Base-by-base conservation (phyloP, 2,888 invertebrate species). In the Euphydryas editha region DNA sequence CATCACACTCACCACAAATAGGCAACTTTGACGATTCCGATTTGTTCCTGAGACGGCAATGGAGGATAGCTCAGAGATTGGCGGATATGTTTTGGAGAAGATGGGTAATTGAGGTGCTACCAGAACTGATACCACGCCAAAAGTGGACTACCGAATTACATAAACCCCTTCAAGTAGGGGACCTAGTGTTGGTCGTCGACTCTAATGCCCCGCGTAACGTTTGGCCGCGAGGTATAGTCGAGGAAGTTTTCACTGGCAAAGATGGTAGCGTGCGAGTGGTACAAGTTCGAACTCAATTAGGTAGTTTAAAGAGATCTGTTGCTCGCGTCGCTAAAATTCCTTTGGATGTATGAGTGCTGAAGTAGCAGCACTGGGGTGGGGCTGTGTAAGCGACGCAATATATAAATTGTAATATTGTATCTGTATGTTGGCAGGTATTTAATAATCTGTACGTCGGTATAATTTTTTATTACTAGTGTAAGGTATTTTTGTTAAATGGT, bases 221-320 rank as follows among this genome's bases (percentile, higher is more conserved):
- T 2, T 68, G 68, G 68, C 65, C 62, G 3, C 61, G 57, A 15
- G 68, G 68, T 4, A 46, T 54, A 36, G 18, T 69, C 21, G 18
- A 20, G 7, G n/a, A n/a, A 24, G 20, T 30, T 37, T 37, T 36
- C 44, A 55, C 65, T 0, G 68, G 68, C 7, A 59, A 44, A 11
- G 68, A 69, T 36, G 62, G 62, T 24, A 24, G 6, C 6, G 24
- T 24, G 24, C 24, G 24, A 24, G 24, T 24, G 24, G 24, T 24
- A 24, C 24, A 24, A 24, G 6, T 24, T 24, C 24, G 24, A 24
- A 24, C 24, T 24, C 24, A 24, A 6, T 24, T 24, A 6, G 24
- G 24, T 24, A 24, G 24, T 4, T 6, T 24, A 4, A 24, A 24
- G 2, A 24, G 24, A 24, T 24, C 24, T 24, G 24, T 24, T 24